Base-by-base conservation (phyloP, 2,888 invertebrate species). In the Acronicta leporina region DNA sequence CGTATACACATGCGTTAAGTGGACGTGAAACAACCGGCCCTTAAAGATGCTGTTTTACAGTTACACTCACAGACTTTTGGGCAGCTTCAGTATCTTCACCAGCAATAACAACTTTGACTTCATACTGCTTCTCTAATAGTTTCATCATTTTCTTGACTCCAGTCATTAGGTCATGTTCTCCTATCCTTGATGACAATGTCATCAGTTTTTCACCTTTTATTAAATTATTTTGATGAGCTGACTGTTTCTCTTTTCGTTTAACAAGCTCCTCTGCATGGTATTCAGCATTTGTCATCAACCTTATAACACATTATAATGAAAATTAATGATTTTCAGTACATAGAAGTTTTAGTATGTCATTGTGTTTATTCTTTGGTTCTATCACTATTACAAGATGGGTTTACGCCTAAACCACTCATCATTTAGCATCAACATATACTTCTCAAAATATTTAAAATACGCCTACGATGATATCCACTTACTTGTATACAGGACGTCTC, bases 401-500 rank as follows among this genome's bases (percentile, higher is more conserved):
- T 20, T 20, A 3, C 20, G 20, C 20, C 2, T 20, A 20, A 3
- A 4, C 2, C 20, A 4, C 20, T 20, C 20, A 20, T 20, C 2
- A 20, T 20, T 20, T 20, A 20, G 20, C 20, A 20, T 20, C 2
- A 20, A 20, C 20, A 20, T 20, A 20, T 4, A 20, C 20, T 20
- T 20, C 20, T 20, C 20, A 20, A 20, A 20, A 20, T 20, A 3
- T 20, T 20, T 20, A 10, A 9, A 30, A 30, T 30, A 9, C 8
- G 9, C 8, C 10, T 27, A 7, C 1, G 27, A 5, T 7, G 27
- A 5, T 27, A 27, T 27, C 27, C 48, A 84, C 91, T 80, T 84
- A 95, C 95, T 96, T 96, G 81, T 97, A 98, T 11, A 96, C 90
- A 11, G 96, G 95, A 44, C 97, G 93, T 35, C 96, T 95, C 0